Evolutionary conservation across 1,140 invertebrate genomes (phyloP).

Genomic region (Ptiloglossa arizonensis): DNA sequence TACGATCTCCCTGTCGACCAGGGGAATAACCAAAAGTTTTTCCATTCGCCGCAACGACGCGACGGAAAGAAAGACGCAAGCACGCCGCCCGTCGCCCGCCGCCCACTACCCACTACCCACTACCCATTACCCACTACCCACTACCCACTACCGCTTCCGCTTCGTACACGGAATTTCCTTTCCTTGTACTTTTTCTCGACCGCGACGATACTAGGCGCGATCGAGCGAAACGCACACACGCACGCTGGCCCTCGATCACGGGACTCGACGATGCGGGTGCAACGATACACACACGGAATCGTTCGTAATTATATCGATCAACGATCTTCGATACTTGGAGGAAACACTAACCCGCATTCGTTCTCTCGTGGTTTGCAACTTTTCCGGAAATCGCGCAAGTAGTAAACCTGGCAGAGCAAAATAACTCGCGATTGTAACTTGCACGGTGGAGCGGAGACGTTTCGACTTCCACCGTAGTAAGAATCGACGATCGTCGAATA

Average conservation of each 20-base stretch:
- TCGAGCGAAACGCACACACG: neutral
- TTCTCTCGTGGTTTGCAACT: too few species aligned
- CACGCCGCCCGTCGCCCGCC: conserved; percentile 13
- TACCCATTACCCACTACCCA: too few species aligned
- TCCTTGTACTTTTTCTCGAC: too few species aligned
- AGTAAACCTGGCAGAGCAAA: too few species aligned
- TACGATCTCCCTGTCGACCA: conserved; percentile 61
- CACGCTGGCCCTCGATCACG: neutral
- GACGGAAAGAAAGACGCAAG: conserved; percentile 44
- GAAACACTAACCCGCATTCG: too few species aligned
- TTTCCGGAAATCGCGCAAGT: too few species aligned
- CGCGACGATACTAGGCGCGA: neutral
- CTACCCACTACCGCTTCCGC: neutral
- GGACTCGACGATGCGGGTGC: neutral
- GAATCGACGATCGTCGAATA: too few species aligned
- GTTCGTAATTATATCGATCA: neutral
- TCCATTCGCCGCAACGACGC: conserved; percentile 62
- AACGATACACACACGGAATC: neutral
- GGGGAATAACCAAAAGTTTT: conserved; percentile 66
- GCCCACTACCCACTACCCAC: too few species aligned
- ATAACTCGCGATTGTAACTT: too few species aligned
- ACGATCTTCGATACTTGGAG: too few species aligned
- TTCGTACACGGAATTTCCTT: neutral
- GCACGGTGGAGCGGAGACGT: too few species aligned
- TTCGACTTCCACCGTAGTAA: too few species aligned